Conservation (phyloP, 2,797 vertebrate species). For the Gobionotothen gibberifrons region DNA sequence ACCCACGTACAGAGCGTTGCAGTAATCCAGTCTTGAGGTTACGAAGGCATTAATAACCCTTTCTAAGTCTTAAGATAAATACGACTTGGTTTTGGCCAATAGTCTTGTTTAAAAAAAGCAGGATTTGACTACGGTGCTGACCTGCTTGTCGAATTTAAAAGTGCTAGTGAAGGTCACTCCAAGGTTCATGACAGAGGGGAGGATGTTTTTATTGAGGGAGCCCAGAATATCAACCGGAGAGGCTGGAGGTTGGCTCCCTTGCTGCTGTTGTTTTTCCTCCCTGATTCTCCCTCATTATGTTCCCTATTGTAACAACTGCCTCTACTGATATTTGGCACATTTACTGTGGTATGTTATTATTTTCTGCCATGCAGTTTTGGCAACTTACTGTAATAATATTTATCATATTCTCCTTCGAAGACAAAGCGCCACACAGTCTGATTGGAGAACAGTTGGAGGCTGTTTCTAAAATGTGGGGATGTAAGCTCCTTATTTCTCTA, state of each 20-base stretch:
- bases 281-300: not conserved
- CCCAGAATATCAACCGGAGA: too few relatives aligned
- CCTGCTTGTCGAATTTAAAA: too few relatives aligned
- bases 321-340: conserved; percentile 25
- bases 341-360: not conserved
- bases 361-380: conserved; percentile 9
- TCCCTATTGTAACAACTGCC: conserved; percentile 13
- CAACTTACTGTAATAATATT: conserved; percentile 37
- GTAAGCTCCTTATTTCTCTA: conserved; percentile 29
- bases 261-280: conserved; percentile 1
- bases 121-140: too few relatives aligned
- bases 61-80: too few relatives aligned
- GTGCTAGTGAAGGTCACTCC: too few relatives aligned
- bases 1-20: too few relatives aligned
- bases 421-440: conserved; percentile 27
- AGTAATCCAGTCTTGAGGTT: too few relatives aligned
- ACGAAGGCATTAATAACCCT: too few relatives aligned
- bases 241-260: not conserved
- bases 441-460: conserved; percentile 27
- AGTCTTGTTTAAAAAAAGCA: too few relatives aligned
- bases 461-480: conserved; percentile 8
- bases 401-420: conserved; percentile 31
- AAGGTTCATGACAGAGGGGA: too few relatives aligned
- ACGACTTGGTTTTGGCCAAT: too few relatives aligned
- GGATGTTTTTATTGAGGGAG: too few relatives aligned